Conservation (phyloP, 92 coral and sea anemone genomes). For the Phymanthus crucifer region DNA sequence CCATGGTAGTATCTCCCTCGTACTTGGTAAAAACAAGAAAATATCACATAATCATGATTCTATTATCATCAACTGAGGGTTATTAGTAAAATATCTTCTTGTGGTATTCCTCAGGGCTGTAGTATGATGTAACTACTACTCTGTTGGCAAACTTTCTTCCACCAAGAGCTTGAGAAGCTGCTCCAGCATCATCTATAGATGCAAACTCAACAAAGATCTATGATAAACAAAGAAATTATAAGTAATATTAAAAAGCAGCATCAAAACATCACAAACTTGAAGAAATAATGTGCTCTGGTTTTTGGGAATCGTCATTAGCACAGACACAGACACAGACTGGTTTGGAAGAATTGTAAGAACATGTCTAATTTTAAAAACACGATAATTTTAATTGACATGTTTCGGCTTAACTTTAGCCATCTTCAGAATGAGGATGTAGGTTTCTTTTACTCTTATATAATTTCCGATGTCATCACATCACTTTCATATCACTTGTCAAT, state of each 20-base stretch:
- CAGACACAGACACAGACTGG: no score
- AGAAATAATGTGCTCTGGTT: not conserved
- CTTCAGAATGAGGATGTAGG: no score
- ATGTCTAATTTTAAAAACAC: no score
- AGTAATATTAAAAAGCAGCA: not conserved
- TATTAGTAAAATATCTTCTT: constrained; percentile 24
- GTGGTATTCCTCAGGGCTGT: constrained; percentile 36
- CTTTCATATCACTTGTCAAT: no score
- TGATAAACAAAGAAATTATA: not conserved
- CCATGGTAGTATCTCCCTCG: no score
- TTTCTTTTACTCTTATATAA: no score
- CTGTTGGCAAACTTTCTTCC: constrained; percentile 99
- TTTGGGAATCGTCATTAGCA: not conserved
- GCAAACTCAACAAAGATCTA: constrained; percentile 92
- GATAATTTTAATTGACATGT: no score
- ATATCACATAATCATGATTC: no score
- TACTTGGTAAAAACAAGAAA: no score
- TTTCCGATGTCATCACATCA: no score
- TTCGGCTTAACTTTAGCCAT: no score
- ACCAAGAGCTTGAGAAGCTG: constrained; percentile 87
- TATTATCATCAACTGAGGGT: not conserved
- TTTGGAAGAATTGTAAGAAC: not conserved
- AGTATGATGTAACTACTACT: constrained; percentile 90
- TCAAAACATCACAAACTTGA: not conserved
- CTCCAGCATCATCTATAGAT: constrained; percentile 68